A percentile compares a stretch with the other conserved stretches of the same genome.
These are phyloP conservation scores for Vespertilio murinus DNA, from an alignment of 2,797 vertebrate genomes.

Conservation along the genomic window DNA sequence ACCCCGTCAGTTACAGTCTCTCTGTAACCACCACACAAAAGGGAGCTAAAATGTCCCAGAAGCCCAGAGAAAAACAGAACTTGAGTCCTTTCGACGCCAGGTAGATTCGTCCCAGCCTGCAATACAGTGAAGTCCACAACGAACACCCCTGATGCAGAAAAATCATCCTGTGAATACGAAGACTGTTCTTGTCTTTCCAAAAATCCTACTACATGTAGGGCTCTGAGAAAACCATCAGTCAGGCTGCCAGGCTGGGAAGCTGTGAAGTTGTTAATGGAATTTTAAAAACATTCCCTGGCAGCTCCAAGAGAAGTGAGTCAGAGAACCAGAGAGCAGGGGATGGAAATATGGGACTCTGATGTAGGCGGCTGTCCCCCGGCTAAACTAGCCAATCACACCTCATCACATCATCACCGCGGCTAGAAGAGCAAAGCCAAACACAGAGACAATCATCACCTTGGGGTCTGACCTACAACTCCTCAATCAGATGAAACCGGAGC, in stretches of 20 bases:
- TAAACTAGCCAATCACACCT: neutral
- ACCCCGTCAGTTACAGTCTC: neutral
- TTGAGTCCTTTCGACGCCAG: neutral
- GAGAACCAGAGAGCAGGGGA: neutral
- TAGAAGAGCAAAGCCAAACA: constrained; percentile 1
- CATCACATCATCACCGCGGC: neutral
- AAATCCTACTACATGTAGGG: neutral
- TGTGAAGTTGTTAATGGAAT: neutral
- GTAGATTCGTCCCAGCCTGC: neutral
- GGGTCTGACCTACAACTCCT: neutral
- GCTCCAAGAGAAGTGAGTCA: neutral
- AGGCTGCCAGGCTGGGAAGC: neutral
- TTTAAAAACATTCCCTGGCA: neutral
- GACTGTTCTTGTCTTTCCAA: neutral
- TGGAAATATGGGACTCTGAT: neutral
- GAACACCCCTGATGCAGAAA: neutral
- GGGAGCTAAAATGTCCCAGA: neutral
- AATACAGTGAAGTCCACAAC: neutral
- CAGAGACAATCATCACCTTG: neutral
- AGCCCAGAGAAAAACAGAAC: neutral
- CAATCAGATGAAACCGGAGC: neutral
- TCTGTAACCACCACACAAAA: neutral
- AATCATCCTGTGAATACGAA: neutral
- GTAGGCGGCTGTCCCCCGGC: neutral
- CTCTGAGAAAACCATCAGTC: neutral